Base-by-base conservation (phyloP, 2,797 vertebrate genomes). In the Rhinichthys osculus region DNA sequence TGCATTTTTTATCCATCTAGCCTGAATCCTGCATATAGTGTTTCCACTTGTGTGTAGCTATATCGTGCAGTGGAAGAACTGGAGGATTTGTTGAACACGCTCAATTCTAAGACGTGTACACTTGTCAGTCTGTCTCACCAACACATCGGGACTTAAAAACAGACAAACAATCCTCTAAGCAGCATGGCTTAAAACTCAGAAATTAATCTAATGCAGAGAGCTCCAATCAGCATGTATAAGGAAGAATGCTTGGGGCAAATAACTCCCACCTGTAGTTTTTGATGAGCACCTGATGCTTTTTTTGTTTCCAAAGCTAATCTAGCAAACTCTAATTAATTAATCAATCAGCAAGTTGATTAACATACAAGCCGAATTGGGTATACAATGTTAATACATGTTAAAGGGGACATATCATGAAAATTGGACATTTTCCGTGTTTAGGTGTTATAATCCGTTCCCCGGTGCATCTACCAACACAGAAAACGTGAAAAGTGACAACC, bases 51-150 rank as follows among this genome's bases (percentile, higher is more conserved):
- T 83, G 57, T 83, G 59, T 47, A 84, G 82, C 64, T n/a, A 78
- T 62, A 11, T 77, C 16, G 47, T 72, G 42, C 78, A 67, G 57
- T n/a, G 2, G 27, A 69, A 33, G 82, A 79, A 69, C 50, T 27
- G 16, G 69, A 80, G 66, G 82, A 86, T 78, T 85, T 86, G 84
- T 85, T 87, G 59, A 81, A 87, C 78, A 85, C 66, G 76, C 73
- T 52, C 40, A 70, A 71, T 87, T 85, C 78, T 72, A 72, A 87
- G 21, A 70, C 76, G 11, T 30, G 30, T 23, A 83, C 13, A 52
- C 82, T 85, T 78, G 82, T 87, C 72, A 83, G 10, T 69, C 27
- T 85, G 44, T 83, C 52, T 72, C n/a, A 16, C 21, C 47, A 81
- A 69, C 71, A 70, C 50, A 42, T 6, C 16, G 19, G 52, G 77